phyloP scores from a whole-genome alignment of 2,888 invertebrate species.

The Copidosoma aretas region DNA sequence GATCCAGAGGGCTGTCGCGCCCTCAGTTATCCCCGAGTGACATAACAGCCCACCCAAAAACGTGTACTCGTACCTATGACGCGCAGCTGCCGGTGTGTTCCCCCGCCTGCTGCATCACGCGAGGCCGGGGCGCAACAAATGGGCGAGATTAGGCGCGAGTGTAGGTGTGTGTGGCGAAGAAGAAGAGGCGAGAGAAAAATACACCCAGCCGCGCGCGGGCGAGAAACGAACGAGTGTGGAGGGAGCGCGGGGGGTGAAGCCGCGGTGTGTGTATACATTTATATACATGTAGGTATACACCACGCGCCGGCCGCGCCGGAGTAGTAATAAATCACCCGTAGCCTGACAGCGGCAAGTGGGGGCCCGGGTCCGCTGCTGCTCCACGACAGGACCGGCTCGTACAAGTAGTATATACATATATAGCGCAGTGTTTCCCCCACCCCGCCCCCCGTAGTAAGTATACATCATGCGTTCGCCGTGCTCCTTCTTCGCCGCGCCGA shows the following conservation, averaged over 20 bases:
- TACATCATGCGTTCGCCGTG: background rate
- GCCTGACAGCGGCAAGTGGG: conserved; percentile 53
- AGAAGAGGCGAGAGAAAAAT: background rate
- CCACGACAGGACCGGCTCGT: conserved; percentile 45
- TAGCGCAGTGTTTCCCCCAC: too few species aligned
- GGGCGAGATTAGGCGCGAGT: background rate
- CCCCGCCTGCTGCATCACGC: too few species aligned
- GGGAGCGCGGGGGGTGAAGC: background rate
- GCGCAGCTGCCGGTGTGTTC: too few species aligned
- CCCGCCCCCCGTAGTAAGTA: too few species aligned
- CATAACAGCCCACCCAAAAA: too few species aligned
- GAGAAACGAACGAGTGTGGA: too few species aligned
- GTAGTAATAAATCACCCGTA: conserved; percentile 51
- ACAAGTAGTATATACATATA: too few species aligned
- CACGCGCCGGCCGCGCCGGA: conserved; percentile 21
- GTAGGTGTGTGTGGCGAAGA: conserved; percentile 4
- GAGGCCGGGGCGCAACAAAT: background rate
- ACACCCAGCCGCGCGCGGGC: background rate
- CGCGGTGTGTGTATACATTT: too few species aligned
- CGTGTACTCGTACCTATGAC: too few species aligned
- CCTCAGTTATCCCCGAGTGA: too few species aligned
- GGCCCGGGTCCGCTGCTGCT: conserved; percentile 45
- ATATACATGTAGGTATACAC: conserved; percentile 23
- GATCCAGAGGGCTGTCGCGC: too few species aligned
- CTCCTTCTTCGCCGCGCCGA: background rate